A percentile compares a stretch with the other conserved stretches of the same genome.
Evolutionary conservation across 1,140 invertebrate species (phyloP).

Genomic region (Nephotettix cincticeps): DNA sequence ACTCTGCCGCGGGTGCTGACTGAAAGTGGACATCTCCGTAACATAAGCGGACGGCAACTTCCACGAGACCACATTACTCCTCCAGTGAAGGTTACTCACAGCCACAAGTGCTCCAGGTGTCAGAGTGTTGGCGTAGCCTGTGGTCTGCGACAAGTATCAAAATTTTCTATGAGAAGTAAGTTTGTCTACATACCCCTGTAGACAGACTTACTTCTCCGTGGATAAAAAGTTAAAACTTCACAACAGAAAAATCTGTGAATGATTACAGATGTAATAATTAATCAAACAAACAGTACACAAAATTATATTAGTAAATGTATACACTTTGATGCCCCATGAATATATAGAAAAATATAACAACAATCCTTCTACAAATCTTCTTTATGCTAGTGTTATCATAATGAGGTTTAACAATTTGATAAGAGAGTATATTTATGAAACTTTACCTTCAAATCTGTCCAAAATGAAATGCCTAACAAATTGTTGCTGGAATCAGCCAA

Average conservation of each 20-base stretch:
- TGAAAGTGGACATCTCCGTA: conserved; percentile 49
- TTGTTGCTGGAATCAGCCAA: conserved; percentile 51
- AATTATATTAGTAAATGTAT: not conserved
- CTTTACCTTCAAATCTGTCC: conserved; percentile 43
- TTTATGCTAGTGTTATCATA: not conserved
- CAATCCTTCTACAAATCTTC: not conserved
- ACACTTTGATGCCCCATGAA: not conserved
- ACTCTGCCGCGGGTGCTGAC: conserved; percentile 27
- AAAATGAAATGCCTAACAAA: conserved; percentile 43
- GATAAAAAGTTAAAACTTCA: no score
- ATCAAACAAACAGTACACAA: not conserved
- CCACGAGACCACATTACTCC: conserved; percentile 46
- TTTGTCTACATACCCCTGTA: not conserved
- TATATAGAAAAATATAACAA: not conserved
- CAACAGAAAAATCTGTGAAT: no score
- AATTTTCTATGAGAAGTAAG: not conserved
- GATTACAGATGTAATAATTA: no score
- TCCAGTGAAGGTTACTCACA: not conserved
- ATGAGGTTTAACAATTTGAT: not conserved
- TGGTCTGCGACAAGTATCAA: not conserved
- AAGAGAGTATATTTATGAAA: not conserved
- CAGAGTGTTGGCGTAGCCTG: not conserved
- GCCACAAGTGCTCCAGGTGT: not conserved
- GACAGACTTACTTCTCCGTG: not conserved
- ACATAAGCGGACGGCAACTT: conserved; percentile 49